Evolutionary conservation across 2,797 vertebrate species (phyloP), one percentile per base, ranked within the genome.

Genomic region (Hoplostethus mediterraneus): DNA sequence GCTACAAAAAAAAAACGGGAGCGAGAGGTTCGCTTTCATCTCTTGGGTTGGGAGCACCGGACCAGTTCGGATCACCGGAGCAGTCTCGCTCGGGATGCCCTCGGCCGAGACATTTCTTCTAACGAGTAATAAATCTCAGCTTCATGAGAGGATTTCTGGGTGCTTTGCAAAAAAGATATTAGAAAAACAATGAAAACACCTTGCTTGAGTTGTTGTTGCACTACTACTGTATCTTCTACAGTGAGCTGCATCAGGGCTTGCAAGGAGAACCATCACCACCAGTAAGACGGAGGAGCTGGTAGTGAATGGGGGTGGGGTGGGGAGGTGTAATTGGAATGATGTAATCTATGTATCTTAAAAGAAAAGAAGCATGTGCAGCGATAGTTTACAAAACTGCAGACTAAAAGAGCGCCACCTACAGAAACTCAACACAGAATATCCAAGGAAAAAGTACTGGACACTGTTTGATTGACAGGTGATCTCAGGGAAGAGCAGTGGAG

Each of bases 51-150:
- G 60, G 42, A 62, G 56, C 61, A 45, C n/a, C 17, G 71, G 66
- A 66, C 66, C 73, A 56, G 73, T 79, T 86, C 63, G 71, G 71
- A 82, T 82, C 73, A 67, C 49, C 10, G 21, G 66, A 65, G 54
- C 67, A 63, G 55, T 3, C 9, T 65, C 14, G 63, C 69, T 66
- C 1, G 62, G 25, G 75, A 81, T 64, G 68, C 67, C 63, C 6
- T 60, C 4, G 61, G 78, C 59, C 1, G 62, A 51, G 55, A 58
- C 3, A 6, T 10, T 68, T 2, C 6, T 2, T 47, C 36, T 56
- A 42, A 82, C 75, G 30, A 64, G 65, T 48, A 80, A 49, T 63
- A 60, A 67, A 40, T 53, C 60, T 30, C 16, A 4, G 16, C 30
- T 64, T 63, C 10, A 51, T 53, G 63, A 21, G 57, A 83, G 7